Evolutionary conservation across 2,888 invertebrate genomes (phyloP), one percentile per base, ranked within the genome.

Genomic region (Ligdia adustata): DNA sequence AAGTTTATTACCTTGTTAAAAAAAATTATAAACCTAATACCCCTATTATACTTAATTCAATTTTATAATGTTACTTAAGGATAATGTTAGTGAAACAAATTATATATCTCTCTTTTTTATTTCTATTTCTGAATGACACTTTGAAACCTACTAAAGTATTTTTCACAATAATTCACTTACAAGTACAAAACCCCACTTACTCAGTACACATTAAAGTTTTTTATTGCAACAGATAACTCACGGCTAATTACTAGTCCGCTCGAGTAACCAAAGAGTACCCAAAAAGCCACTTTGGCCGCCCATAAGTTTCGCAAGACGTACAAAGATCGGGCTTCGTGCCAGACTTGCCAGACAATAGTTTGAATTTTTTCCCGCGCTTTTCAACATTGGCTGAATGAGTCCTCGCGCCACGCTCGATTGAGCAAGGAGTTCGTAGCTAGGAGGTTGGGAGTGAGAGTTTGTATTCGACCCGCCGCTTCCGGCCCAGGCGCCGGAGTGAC

Each of bases 401-500:
- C 65, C 64, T 69, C 72, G 63, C 69, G 62, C 72, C 68, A 75
- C 75, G 71, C 63, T 67, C 74, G 73, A 74, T 73, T 77, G 75
- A 75, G 57, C 75, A 20, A 39, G 29, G 27, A 20, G 12, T 20
- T n/a, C 42, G 45, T 12, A 7, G 29, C 29, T 26, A 9, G 15
- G 9, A 64, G 18, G 18, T 32, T n/a, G 7, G 66, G 69, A 82
- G 82, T 79, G 79, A 73, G 77, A 72, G 75, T 73, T 72, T 67
- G 66, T 74, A 69, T 73, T 72, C 73, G 75, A 74, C 72, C 71
- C 74, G 69, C 64, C 69, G 75, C 77, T 76, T 77, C 75, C 79
- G 74, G 67, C 55, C 57, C 64, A 69, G 84, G 85, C 85, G 85
- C 79, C 85, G 79, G 53, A 62, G 52, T 66, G 85, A 73, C 85